Percentiles rank a stretch among this genome's conserved stretches.
Conservation (phyloP, 2,113 vertebrate species). For the Formicarius rufipectus region DNA sequence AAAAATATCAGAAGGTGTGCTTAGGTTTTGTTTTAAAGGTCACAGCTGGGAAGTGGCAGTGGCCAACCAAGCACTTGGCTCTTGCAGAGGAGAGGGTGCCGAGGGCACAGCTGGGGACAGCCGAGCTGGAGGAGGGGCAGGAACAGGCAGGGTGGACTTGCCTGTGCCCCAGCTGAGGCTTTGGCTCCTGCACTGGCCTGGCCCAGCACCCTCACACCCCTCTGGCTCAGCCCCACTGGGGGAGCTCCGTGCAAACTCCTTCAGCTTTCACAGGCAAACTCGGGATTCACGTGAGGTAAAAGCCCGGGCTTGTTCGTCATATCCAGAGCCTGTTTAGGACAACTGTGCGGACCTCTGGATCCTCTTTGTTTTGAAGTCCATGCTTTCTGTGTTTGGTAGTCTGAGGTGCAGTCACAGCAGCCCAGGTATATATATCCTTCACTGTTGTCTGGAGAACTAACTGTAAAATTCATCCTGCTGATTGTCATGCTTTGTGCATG, state of each 20-base stretch:
- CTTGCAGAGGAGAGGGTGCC: rapidly evolving
- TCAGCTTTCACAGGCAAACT: neutral
- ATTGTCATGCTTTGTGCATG: neutral
- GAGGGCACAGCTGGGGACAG: neutral
- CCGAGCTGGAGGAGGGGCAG: neutral
- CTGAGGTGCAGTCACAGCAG: neutral
- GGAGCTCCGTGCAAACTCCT: rapidly evolving
- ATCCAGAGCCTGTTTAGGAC: neutral
- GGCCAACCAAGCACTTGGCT: rapidly evolving
- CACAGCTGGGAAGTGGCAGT: neutral
- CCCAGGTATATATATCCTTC: neutral
- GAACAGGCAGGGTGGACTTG: rapidly evolving
- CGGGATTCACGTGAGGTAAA: neutral
- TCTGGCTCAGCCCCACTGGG: neutral
- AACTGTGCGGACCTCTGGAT: neutral
- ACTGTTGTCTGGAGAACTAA: neutral
- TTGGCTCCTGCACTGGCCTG: neutral
- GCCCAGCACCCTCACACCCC: rapidly evolving
- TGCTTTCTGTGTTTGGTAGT: neutral
- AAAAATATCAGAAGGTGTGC: neutral
- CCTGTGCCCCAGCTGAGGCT: neutral
- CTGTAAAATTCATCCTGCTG: neutral
- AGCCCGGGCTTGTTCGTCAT: neutral
- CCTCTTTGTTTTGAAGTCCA: neutral
- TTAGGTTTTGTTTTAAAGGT: neutral